Percentiles rank a stretch among this genome's conserved stretches.
Conservation (phyloP, 2,797 vertebrate genomes). For the Iguana delicatissima region DNA sequence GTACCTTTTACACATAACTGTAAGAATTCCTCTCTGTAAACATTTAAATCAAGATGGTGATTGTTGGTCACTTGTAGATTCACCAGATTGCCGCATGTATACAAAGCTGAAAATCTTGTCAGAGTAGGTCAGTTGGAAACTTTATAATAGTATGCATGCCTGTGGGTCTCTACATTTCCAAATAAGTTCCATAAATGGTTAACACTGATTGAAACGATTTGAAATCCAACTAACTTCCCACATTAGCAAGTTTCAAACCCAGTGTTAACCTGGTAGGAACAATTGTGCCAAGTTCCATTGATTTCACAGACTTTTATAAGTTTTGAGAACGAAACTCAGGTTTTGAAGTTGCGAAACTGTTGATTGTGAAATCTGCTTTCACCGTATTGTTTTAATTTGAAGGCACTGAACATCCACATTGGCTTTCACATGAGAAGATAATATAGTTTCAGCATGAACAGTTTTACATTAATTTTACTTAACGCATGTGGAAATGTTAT, state of each 20-base stretch:
- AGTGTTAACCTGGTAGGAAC: background rate
- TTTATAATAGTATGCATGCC: background rate
- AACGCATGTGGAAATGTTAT: background rate
- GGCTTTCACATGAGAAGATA: background rate
- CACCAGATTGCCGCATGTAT: slow-evolving; percentile 1
- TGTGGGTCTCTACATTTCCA: background rate
- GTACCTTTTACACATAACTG: too few species aligned
- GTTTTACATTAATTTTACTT: background rate
- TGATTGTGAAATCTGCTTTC: background rate
- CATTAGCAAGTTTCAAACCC: background rate
- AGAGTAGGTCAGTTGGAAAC: background rate
- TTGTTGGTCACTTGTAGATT: slow-evolving; percentile 25
- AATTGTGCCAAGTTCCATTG: background rate
- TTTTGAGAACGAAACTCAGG: background rate
- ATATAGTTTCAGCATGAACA: background rate
- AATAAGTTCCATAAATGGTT: background rate
- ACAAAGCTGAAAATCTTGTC: slow-evolving; percentile 6
- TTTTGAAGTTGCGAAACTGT: background rate
- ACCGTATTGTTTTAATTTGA: background rate
- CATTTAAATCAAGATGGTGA: background rate
- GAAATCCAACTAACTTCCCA: slow-evolving; percentile 2
- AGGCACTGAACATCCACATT: background rate
- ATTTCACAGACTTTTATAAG: background rate
- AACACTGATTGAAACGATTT: background rate
- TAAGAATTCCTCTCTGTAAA: slow-evolving; percentile 9